Conservation (phyloP, 2,888 invertebrate genomes). For the Apocheima hispidaria region DNA sequence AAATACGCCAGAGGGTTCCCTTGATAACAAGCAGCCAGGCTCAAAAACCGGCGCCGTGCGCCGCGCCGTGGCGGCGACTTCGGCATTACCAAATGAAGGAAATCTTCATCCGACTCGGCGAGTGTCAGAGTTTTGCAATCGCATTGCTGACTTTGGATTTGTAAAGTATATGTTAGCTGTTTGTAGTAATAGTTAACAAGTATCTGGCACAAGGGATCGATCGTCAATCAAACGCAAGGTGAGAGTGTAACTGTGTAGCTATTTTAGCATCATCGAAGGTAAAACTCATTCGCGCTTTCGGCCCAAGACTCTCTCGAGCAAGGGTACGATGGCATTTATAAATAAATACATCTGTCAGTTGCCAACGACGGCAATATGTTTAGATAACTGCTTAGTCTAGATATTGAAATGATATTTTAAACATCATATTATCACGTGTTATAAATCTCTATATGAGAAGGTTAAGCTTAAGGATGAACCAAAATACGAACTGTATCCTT, state of each 20-base stretch:
- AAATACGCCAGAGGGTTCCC: constrained; percentile 68
- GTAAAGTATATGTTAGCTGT: constrained; percentile 63
- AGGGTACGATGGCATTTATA: constrained; percentile 81
- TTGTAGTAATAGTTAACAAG: constrained; percentile 76
- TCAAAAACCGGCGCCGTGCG: background rate
- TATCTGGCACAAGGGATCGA: constrained; percentile 85
- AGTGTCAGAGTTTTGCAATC: constrained; percentile 57
- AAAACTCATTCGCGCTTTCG: constrained; percentile 84
- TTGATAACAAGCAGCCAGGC: constrained; percentile 49
- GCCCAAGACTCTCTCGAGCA: constrained; percentile 81
- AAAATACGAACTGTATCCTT: background rate
- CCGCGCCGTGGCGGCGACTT: constrained; percentile 42
- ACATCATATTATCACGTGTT: constrained; percentile 28
- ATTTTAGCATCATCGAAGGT: constrained; percentile 86
- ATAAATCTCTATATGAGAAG: constrained; percentile 18
- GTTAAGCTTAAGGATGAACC: background rate
- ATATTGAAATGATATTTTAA: constrained; percentile 55
- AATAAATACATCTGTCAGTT: constrained; percentile 78
- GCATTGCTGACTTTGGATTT: constrained; percentile 54
- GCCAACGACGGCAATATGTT: constrained; percentile 68
- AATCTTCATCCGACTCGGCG: constrained; percentile 55
- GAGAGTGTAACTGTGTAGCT: constrained; percentile 82
- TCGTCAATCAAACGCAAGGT: constrained; percentile 86
- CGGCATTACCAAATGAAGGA: constrained; percentile 54
- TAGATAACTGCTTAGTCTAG: constrained; percentile 60